Evolutionary conservation across 2,888 invertebrate genomes (phyloP), one percentile per base, ranked within the genome.

Genomic region (Macaria notata): DNA sequence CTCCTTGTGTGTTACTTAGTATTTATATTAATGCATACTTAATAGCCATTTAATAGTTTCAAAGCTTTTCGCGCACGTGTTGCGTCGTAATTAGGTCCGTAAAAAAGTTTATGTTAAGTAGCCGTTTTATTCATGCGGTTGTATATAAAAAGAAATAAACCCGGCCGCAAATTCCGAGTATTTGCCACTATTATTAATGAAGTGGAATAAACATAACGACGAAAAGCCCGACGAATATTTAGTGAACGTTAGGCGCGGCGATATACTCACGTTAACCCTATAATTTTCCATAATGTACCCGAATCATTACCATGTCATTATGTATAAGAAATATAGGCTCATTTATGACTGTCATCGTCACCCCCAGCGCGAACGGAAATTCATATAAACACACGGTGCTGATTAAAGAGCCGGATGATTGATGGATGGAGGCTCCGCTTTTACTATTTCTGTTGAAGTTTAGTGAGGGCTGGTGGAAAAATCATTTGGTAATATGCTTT

Each of bases 261-360:
- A 50, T 19, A 41, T 31, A 49, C 4, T 39, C 33, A 50, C 29
- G n/a, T 50, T 36, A 43, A 39, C n/a, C 46, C 31, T 30, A 39
- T 36, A 38, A 41, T 46, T 47, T 47, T n/a, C 41, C 33, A 33
- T 36, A 46, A 46, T 42, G 4, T 38, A 31, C 42, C 44, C 31
- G 31, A 30, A 56, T 51, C 52, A 60, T 57, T 46, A 46, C 48
- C 31, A 44, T n/a, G 36, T 47, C 19, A 48, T 42, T 52, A 53
- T 39, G 9, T 42, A 49, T 41, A 59, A 50, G 36, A 47, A 56
- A 44, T 47, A 51, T 55, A 45, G 45, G 38, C 33, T 56, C 53
- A 54, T 58, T 58, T 53, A 31, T 59, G 48, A 51, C 55, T 46
- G 49, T 55, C 53, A 52, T 46, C 52, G 47, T 46, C 53, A 52